Percentiles rank a stretch among this genome's conserved stretches.
Evolutionary conservation across 2,113 vertebrate species (phyloP).

Genomic region (Abramis brama): DNA sequence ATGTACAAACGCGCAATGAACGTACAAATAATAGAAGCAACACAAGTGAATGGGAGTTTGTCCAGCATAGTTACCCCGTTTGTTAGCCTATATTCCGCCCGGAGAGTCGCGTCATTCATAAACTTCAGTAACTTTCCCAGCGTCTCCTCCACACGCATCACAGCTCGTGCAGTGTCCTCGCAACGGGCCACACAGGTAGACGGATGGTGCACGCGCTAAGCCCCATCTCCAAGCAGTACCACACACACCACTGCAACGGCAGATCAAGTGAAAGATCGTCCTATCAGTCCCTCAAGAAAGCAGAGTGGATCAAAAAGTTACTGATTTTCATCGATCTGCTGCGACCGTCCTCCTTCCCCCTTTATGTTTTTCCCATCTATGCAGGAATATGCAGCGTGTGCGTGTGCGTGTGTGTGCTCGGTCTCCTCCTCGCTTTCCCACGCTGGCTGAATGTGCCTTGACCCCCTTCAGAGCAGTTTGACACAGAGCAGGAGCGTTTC

Average conservation of each 20-base stretch:
- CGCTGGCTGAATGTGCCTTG: slow-evolving; percentile 97
- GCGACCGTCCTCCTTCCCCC: slow-evolving; percentile 43
- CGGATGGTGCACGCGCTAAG: slow-evolving; percentile 70
- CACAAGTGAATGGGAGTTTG: not conserved
- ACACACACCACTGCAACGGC: slow-evolving; percentile 46
- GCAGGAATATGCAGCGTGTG: slow-evolving; percentile 62
- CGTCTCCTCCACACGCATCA: slow-evolving; percentile 65
- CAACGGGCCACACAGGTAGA: slow-evolving; percentile 95
- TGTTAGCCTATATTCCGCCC: slow-evolving; percentile 9
- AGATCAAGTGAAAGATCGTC: slow-evolving; percentile 59
- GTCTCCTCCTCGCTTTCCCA: slow-evolving; percentile 88
- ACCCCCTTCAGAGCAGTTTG: slow-evolving; percentile 98
- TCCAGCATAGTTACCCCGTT: slow-evolving; percentile 31
- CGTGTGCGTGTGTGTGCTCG: slow-evolving; percentile 76
- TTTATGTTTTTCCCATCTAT: slow-evolving; percentile 50
- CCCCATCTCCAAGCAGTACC: slow-evolving; percentile 76
- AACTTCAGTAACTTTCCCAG: slow-evolving; percentile 60
- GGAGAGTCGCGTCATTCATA: slow-evolving; percentile 46
- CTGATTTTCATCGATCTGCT: slow-evolving; percentile 45
- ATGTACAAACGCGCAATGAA: not conserved
- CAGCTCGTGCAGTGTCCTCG: slow-evolving; percentile 74
- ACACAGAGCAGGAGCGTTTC: slow-evolving; percentile 98
- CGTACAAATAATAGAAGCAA: not conserved
- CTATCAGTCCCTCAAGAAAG: slow-evolving; percentile 60
- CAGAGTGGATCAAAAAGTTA: slow-evolving; percentile 60